A percentile compares a stretch with the other conserved stretches of the same genome.
Conservation (phyloP, 2,888 invertebrate genomes). For the Lochmaea capreae region DNA sequence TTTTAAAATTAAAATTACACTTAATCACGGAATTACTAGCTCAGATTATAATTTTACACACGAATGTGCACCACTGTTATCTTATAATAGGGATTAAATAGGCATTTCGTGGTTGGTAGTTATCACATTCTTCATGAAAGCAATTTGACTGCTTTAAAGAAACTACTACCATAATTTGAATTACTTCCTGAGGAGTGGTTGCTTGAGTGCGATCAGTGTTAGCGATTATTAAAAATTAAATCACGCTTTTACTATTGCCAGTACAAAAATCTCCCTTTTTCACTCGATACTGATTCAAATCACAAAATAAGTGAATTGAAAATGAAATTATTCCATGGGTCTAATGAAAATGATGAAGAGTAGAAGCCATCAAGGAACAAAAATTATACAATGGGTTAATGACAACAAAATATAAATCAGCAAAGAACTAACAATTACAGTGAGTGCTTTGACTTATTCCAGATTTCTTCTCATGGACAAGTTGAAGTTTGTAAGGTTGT, state of each 20-base stretch:
- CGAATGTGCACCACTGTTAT: constrained; percentile 48
- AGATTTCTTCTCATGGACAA: no score
- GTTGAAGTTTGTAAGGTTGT: no score
- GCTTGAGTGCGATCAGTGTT: not conserved
- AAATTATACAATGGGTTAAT: no score
- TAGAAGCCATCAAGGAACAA: no score
- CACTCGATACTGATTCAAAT: no score
- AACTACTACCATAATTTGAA: constrained; percentile 34
- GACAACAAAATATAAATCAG: no score
- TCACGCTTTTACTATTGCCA: not conserved
- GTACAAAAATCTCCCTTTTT: not conserved
- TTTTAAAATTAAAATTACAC: constrained; percentile 54
- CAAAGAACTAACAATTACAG: no score
- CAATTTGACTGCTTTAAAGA: constrained; percentile 22
- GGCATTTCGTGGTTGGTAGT: constrained; percentile 38
- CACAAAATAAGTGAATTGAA: no score
- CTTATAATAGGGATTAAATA: constrained; percentile 47
- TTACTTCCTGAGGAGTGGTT: constrained; percentile 29
- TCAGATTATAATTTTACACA: constrained; percentile 50
- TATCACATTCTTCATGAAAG: constrained; percentile 42
- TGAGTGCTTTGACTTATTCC: no score
- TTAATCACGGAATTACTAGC: constrained; percentile 51
- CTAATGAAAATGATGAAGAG: no score
- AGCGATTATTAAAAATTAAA: constrained; percentile 1
- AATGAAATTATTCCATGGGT: no score